Evolutionary conservation across 1,140 invertebrate genomes (phyloP), one percentile per base, ranked within the genome.

Genomic region (Cepaea nemoralis): DNA sequence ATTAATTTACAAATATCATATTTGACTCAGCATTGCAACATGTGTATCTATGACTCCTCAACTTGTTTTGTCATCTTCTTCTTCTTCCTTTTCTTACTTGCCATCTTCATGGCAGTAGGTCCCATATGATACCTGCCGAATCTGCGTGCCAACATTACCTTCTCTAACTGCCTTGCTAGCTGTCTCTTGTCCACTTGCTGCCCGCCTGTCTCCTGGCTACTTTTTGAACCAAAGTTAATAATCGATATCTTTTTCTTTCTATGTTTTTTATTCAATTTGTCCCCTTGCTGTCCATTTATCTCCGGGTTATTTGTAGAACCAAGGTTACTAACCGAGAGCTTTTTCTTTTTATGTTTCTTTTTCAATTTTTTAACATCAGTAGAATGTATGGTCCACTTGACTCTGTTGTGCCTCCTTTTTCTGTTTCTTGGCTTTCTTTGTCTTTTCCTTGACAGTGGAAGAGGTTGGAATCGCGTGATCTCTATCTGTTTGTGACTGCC

Each of bases 1-100:
- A 27, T 33, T 27, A 66, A 66, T n/a, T 27, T 66, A 24, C 10
- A 66, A 8, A 66, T 55, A 55, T 55, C 6, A 66, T 33, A 27
- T 66, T 66, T 6, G n/a, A 10, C 24, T 24, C 31, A 66, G 24
- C 63, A 24, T 24, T 66, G 31, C 24, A 66, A 66, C 6, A n/a
- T 27, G 24, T 27, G 8, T n/a, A 70, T 12, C 40, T 39, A 70
- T 24, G 27, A 24, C 69, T 70, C 16, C 35, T 40, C 6, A 3
- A 6, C 24, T 27, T 40, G 40, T 33, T n/a, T n/a, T n/a, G n/a
- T n/a, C n/a, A n/a, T n/a, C n/a, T 70, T 70, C 81, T 84, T 73
- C 87, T 89, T 83, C 88, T 90, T 86, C 63, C 69, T 79, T 40
- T 79, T 79, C 31, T 69, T 69, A 12, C 80, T 71, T 55, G 45